Evolutionary conservation across 2,888 invertebrate species (phyloP).

Genomic region (Temnothorax unifasciatus): DNA sequence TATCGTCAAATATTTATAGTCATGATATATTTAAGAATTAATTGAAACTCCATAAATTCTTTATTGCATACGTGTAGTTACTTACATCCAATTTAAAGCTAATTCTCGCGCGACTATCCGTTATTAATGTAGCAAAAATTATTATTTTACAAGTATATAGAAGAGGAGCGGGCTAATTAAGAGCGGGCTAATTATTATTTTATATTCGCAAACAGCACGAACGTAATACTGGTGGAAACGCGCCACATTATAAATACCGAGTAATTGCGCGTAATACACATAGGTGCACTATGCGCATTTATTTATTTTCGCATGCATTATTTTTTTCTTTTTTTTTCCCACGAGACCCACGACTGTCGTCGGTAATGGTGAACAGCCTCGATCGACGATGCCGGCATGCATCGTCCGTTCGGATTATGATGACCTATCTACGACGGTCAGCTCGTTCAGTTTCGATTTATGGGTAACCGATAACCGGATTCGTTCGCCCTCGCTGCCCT

Average conservation of each 20-base stretch:
- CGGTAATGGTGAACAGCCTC: slow-evolving; percentile 56
- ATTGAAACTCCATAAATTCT: not conserved
- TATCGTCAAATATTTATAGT: not conserved
- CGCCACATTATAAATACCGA: not conserved
- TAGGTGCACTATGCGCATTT: not conserved
- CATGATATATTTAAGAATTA: not conserved
- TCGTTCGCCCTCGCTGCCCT: slow-evolving; percentile 57
- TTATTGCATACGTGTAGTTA: not conserved
- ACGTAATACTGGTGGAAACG: not conserved
- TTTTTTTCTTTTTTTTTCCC: slow-evolving; percentile 13
- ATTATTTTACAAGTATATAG: not conserved
- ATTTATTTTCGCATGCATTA: slow-evolving; percentile 32
- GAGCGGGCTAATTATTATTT: too few relatives aligned
- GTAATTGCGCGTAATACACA: not conserved
- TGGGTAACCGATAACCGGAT: slow-evolving; percentile 78
- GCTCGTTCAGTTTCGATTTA: slow-evolving; percentile 77
- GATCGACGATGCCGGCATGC: slow-evolving; percentile 63
- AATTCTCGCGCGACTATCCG: not conserved
- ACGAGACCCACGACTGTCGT: slow-evolving; percentile 57
- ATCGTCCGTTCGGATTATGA: slow-evolving; percentile 74
- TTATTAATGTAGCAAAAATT: not conserved
- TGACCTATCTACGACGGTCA: slow-evolving; percentile 75
- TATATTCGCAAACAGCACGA: not conserved
- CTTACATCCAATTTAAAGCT: not conserved
- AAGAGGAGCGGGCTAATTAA: too few relatives aligned